phyloP scores from a whole-genome alignment of 2,797 vertebrate species.

The Margarornis squamiger region DNA sequence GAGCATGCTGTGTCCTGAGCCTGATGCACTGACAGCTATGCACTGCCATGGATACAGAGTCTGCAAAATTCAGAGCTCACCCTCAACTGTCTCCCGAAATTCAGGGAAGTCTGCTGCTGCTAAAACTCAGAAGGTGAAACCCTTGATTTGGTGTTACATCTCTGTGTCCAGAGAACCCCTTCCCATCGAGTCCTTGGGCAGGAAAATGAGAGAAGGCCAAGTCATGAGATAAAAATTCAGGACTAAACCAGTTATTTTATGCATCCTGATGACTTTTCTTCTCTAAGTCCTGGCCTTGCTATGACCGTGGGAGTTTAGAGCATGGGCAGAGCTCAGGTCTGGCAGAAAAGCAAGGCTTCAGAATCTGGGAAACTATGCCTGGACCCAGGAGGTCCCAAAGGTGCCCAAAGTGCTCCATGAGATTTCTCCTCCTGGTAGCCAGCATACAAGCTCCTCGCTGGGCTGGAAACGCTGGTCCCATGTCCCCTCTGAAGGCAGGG shows the following conservation, averaged over 20 bases:
- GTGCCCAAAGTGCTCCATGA: background rate
- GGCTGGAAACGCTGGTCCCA: rapidly evolving
- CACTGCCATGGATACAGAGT: background rate
- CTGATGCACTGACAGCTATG: rapidly evolving
- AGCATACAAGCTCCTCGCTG: background rate
- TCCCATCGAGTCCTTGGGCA: rapidly evolving
- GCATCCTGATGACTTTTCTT: background rate
- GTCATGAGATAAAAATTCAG: background rate
- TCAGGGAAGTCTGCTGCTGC: background rate
- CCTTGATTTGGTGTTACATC: background rate
- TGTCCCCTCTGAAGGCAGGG: rapidly evolving
- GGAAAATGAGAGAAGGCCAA: background rate
- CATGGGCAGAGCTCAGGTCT: background rate
- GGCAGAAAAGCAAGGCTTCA: background rate
- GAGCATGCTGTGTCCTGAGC: background rate
- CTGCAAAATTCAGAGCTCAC: background rate
- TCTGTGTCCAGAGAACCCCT: background rate
- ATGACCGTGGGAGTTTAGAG: background rate
- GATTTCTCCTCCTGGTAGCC: background rate
- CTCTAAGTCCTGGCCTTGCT: background rate
- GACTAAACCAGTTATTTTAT: background rate
- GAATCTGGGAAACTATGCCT: background rate
- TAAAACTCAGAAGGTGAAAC: background rate
- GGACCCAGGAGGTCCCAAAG: background rate
- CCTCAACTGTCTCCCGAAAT: background rate